Evolutionary conservation across 2,797 vertebrate species (phyloP).

Genomic region (Oceanodroma leucorhoa): DNA sequence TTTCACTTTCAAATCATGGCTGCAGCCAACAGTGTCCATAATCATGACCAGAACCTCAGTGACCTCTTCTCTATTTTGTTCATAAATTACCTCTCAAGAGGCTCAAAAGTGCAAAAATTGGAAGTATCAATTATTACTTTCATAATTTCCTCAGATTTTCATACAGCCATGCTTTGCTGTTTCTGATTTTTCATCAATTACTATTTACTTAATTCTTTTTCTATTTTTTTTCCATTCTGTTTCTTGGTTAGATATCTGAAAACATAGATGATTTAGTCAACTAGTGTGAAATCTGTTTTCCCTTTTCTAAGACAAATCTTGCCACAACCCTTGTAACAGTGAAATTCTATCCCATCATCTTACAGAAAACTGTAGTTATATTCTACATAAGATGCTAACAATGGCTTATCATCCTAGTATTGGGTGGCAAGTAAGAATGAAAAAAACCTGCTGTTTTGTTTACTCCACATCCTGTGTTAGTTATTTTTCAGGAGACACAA

Average conservation of each 20-base stretch:
- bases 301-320: neutral
- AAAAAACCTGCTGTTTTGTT: neutral
- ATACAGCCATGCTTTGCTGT: neutral
- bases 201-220: neutral
- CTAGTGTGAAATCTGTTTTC: neutral
- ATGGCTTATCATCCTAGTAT: neutral
- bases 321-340: neutral
- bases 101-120: neutral
- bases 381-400: neutral
- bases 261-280: neutral
- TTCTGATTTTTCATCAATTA: neutral
- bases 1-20: neutral
- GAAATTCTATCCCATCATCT: neutral
- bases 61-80: neutral
- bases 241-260: neutral
- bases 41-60: neutral
- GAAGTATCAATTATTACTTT: neutral
- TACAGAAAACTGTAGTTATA: neutral
- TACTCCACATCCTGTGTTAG: neutral
- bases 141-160: neutral
- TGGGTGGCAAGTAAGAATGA: neutral
- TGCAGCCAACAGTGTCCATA: neutral
- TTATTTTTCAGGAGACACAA: neutral
- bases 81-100: neutral
- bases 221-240: neutral